Base-by-base conservation (phyloP, 1,140 invertebrate genomes). In the Melipona quadrifasciata region DNA sequence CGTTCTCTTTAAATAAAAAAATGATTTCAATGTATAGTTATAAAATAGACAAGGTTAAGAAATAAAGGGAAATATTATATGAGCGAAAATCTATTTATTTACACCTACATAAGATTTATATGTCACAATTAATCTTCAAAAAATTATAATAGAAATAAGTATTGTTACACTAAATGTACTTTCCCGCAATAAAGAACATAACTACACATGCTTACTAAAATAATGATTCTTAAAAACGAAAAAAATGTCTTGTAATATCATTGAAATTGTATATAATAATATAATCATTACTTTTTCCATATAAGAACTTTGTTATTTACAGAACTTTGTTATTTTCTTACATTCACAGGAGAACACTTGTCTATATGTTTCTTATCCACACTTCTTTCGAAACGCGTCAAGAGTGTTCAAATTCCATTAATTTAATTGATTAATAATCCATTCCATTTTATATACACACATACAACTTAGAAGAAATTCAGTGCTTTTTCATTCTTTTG, bases 281-380 rank as follows among this genome's bases (percentile, higher is more conserved):
- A 85, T 55, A 89, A 91, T 88, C 91, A 74, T 87, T 73, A 86
- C 58, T 92, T 91, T 87, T 87, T 77, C 86, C 84, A 61, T 64
- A 88, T 85, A 85, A 85, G 87, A 85, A 84, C 67, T 88, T 84
- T 86, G 81, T 85, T 86, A 86, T 91, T 87, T 91, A 87, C 86
- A 89, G 58, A 24, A n/a, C n/a, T n/a, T n/a, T n/a, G n/a, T n/a
- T 74, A 58, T 39, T 86, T 80, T 86, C 83, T 86, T 77, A 83
- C 68, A 89, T 86, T 78, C 31, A 82, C 67, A 27, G 89, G 87
- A 90, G 88, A 90, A 90, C 88, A 89, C 88, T 90, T 89, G 88
- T 57, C 68, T 85, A 80, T 74, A 81, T 76, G 34, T 78, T 75
- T 73, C 39, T 83, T 55, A 76, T 87, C 17, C 71, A 55, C 65